Evolutionary conservation across 2,113 vertebrate species (phyloP).

Genomic region (Dendrocopos noguchii): DNA sequence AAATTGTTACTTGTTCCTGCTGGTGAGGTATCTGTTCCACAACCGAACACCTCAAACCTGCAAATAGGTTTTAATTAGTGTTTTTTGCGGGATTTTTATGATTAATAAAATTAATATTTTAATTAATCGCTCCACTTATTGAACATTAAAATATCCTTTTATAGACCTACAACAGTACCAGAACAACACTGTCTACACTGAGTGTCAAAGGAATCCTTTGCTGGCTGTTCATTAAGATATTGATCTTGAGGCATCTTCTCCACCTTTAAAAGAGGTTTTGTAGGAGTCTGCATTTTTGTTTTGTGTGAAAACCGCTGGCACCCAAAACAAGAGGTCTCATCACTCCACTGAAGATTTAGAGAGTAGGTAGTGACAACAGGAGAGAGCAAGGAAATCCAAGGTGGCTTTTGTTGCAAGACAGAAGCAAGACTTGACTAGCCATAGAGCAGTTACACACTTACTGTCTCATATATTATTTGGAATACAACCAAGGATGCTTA

Average conservation of each 20-base stretch:
- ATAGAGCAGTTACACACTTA: neutral
- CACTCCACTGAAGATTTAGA: no score
- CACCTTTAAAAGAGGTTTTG: neutral
- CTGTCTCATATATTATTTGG: neutral
- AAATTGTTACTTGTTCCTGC: no score
- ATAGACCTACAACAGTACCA: no score
- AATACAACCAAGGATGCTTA: neutral
- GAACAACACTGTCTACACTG: fast-evolving
- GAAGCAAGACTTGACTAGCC: neutral
- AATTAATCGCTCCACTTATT: no score
- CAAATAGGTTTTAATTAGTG: no score
- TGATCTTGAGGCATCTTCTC: neutral
- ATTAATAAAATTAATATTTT: no score
- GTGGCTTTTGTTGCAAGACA: neutral
- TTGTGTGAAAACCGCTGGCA: neutral
- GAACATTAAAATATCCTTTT: no score
- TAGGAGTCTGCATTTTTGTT: neutral
- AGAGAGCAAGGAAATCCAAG: neutral
- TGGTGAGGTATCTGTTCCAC: no score
- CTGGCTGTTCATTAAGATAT: neutral
- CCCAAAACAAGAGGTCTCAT: neutral
- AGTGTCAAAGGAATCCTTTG: neutral
- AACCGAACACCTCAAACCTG: no score
- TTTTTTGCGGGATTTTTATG: no score
- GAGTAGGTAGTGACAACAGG: neutral